Percentiles rank a stretch among this genome's conserved stretches.
These are phyloP conservation scores for Lordiphosa fenestrarum DNA, from an alignment of 2,888 invertebrate species.

Conservation along the genomic window DNA sequence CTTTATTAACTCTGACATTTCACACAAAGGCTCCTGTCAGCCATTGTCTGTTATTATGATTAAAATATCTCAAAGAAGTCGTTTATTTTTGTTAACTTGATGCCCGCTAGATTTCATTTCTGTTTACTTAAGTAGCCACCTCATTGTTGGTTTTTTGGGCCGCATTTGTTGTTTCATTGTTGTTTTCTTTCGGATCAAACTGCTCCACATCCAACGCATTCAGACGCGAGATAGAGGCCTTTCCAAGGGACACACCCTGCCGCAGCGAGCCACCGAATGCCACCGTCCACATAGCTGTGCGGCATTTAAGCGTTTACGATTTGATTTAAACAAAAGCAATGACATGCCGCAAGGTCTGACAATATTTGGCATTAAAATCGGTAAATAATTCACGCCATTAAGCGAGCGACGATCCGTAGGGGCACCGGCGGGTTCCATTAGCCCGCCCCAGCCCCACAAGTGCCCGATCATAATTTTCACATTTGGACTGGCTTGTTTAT, in stretches of 20 bases:
- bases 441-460: constrained; percentile 24
- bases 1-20: constrained; percentile 74
- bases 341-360: constrained; percentile 37
- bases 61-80: constrained; percentile 67
- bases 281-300: constrained; percentile 63
- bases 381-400: constrained; percentile 71
- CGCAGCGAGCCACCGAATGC: constrained; percentile 51
- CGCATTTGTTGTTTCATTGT: constrained; percentile 63
- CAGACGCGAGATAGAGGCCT: constrained; percentile 35
- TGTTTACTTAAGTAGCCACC: constrained; percentile 71
- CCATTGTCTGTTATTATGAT: constrained; percentile 70
- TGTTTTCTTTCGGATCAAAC: constrained; percentile 68
- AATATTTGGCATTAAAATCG: constrained; percentile 51
- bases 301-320: constrained; percentile 67
- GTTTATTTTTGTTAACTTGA: constrained; percentile 52
- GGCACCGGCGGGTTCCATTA: constrained; percentile 32
- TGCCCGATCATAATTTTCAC: constrained; percentile 44
- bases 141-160: constrained; percentile 47
- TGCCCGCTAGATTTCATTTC: constrained; percentile 71
- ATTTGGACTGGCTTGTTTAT: constrained; percentile 54
- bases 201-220: constrained; percentile 70
- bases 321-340: constrained; percentile 69
- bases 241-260: constrained; percentile 58
- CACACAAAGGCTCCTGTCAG: constrained; percentile 75
- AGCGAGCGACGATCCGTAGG: constrained; percentile 60